phyloP scores from a whole-genome alignment of 2,888 invertebrate species.

The Macropis europaea region DNA sequence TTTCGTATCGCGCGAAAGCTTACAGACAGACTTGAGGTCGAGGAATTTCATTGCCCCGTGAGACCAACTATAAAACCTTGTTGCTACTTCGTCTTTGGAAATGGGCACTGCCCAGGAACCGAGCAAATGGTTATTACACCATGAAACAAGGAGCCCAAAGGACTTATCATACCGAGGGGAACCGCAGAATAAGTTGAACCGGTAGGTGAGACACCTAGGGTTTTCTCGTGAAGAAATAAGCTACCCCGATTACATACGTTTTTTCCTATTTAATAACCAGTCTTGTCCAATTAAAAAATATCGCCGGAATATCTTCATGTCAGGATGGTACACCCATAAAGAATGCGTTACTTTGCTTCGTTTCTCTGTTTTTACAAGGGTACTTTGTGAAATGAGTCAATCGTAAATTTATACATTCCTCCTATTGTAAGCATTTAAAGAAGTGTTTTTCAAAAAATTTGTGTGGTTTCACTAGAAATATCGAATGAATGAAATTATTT shows the following conservation, averaged over 20 bases:
- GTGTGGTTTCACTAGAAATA: too few species aligned
- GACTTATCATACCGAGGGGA: constrained; percentile 56
- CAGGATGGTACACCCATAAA: too few species aligned
- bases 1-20: constrained; percentile 20
- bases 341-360: too few species aligned
- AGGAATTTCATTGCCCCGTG: constrained; percentile 47
- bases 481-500: too few species aligned
- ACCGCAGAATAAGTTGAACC: constrained; percentile 39
- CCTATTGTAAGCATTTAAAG: too few species aligned
- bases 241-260: constrained; percentile 24
- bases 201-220: constrained; percentile 23
- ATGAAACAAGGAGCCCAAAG: constrained; percentile 43
- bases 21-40: constrained; percentile 29
- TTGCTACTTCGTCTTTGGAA: constrained; percentile 43
- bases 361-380: too few species aligned
- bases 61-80: constrained; percentile 51
- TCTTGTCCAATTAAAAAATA: constrained; percentile 21
- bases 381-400: too few species aligned
- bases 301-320: neutral
- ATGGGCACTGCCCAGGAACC: constrained; percentile 40
- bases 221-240: constrained; percentile 39
- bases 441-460: too few species aligned
- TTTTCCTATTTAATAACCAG: constrained; percentile 36
- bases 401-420: too few species aligned
- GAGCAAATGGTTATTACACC: constrained; percentile 57